These are phyloP conservation scores for Acanthurus leucopareius DNA, from an alignment of 2,797 vertebrate genomes.

Conservation along the genomic window DNA sequence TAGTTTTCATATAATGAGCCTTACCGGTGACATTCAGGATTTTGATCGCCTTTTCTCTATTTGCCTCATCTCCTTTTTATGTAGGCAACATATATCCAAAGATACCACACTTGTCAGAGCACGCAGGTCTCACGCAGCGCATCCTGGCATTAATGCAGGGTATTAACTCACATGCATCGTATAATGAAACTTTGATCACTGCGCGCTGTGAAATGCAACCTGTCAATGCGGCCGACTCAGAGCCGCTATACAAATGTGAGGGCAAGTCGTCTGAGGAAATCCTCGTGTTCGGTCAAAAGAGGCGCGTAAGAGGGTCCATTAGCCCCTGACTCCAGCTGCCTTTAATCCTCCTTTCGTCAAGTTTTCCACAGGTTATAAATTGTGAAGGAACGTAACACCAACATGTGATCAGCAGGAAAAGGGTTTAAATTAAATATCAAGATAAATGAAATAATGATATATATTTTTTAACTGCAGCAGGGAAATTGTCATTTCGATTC, in stretches of 20 bases:
- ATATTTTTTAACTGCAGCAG: no score
- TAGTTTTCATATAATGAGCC: background rate
- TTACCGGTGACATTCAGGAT: no score
- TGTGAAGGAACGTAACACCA: background rate
- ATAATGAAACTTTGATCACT: constrained; percentile 58
- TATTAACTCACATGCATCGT: constrained; percentile 11
- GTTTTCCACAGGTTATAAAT: constrained; percentile 8
- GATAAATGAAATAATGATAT: background rate
- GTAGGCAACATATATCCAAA: background rate
- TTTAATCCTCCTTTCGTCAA: background rate
- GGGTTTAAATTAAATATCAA: background rate
- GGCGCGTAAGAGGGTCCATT: constrained; percentile 22
- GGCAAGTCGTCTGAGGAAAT: constrained; percentile 33
- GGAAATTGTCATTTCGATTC: no score
- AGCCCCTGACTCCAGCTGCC: constrained; percentile 19
- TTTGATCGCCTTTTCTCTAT: no score
- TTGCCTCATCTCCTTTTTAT: no score
- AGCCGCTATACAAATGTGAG: constrained; percentile 3
- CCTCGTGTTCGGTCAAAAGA: constrained; percentile 28
- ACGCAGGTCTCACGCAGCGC: background rate
- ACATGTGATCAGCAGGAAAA: background rate
- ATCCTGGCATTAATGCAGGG: constrained; percentile 9
- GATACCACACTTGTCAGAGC: background rate
- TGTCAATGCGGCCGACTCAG: constrained; percentile 22
- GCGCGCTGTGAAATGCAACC: constrained; percentile 19